Evolutionary conservation across 1,140 invertebrate species (phyloP).

Genomic region (Conopomorpha cramerella): DNA sequence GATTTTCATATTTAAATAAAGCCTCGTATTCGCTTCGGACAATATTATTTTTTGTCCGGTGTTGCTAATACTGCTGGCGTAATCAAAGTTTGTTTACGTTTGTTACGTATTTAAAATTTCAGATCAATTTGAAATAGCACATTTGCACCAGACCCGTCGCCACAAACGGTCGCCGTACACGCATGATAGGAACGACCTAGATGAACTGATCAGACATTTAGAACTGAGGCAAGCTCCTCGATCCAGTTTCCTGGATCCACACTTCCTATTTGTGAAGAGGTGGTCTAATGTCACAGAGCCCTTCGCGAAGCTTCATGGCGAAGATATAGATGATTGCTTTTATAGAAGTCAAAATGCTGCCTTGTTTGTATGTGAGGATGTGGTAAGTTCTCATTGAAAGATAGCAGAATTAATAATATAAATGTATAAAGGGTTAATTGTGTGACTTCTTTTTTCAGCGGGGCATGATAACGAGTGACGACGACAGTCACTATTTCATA

Average conservation of each 20-base stretch:
- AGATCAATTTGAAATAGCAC: conserved; percentile 44
- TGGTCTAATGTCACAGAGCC: conserved; percentile 60
- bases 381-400: no score
- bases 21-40: no score
- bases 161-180: conserved; percentile 27
- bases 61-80: no score
- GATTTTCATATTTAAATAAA: no score
- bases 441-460: no score
- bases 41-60: no score
- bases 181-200: conserved; percentile 23
- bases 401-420: no score
- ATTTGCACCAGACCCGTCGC: conserved; percentile 33
- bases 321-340: conserved; percentile 58
- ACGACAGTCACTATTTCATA: conserved; percentile 59
- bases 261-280: conserved; percentile 62
- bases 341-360: conserved; percentile 60
- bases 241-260: conserved; percentile 60
- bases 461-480: conserved; percentile 54
- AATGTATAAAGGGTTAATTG: no score
- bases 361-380: conserved; percentile 60
- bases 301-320: conserved; percentile 45
- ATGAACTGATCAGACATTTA: conserved; percentile 32
- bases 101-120: no score
- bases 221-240: conserved; percentile 42
- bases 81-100: no score